Conservation (phyloP, 2,797 vertebrate species). For the Acridotheres tristis region DNA sequence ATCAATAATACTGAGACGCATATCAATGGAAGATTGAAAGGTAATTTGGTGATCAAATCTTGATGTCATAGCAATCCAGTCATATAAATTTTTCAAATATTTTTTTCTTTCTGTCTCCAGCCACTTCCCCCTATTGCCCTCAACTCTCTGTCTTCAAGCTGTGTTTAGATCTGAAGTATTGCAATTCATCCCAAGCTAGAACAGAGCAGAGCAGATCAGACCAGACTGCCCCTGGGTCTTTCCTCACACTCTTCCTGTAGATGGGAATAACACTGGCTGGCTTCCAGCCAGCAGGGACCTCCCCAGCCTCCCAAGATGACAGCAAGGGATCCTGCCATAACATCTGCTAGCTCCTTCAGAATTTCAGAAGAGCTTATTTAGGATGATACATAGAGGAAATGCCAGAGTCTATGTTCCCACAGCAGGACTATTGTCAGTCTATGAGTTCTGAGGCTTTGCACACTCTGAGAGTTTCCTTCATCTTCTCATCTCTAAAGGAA, state of each 20-base stretch:
- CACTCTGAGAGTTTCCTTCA: background rate
- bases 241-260: background rate
- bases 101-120: too few species aligned
- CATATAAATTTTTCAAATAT: background rate
- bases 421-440: background rate
- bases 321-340: background rate
- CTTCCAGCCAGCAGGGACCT: background rate
- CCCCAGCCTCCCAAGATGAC: background rate
- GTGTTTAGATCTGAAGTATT: background rate
- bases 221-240: background rate
- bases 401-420: background rate
- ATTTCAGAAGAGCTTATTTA: background rate
- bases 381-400: background rate
- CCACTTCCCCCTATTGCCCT: accelerated
- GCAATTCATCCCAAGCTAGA: background rate
- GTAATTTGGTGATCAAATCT: background rate
- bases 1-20: background rate
- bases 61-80: background rate
- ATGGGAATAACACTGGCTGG: background rate
- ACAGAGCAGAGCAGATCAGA: background rate
- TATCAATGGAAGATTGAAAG: background rate
- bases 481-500: background rate
- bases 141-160: background rate
- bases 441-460: background rate
- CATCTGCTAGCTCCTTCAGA: background rate